phyloP scores from a whole-genome alignment of 2,888 invertebrate genomes.

The Spilarctia lutea region DNA sequence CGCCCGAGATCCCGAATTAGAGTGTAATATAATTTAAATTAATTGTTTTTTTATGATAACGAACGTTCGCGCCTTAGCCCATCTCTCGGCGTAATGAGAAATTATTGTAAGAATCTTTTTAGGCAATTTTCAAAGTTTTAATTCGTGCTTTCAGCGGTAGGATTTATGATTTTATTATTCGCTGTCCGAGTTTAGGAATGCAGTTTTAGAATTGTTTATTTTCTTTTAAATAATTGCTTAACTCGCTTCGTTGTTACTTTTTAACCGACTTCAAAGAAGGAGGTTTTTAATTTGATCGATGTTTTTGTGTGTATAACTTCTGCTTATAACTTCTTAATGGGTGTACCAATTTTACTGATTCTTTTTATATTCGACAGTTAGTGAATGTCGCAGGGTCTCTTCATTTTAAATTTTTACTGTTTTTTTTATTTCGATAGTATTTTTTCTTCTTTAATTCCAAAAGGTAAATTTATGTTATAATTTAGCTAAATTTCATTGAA shows the following conservation, averaged over 20 bases:
- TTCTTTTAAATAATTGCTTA: constrained; percentile 14
- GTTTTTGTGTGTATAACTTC: too few species aligned
- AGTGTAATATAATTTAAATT: constrained; percentile 59
- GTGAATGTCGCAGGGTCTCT: too few species aligned
- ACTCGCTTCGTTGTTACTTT: constrained; percentile 11
- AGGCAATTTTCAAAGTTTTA: constrained; percentile 58
- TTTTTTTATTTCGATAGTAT: too few species aligned
- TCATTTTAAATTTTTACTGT: too few species aligned
- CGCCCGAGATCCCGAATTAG: constrained; percentile 51
- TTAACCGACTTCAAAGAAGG: not conserved
- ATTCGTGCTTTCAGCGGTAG: constrained; percentile 50
- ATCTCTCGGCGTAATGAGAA: constrained; percentile 56
- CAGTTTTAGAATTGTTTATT: constrained; percentile 22
- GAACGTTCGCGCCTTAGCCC: constrained; percentile 43
- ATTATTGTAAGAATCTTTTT: constrained; percentile 58
- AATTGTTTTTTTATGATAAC: constrained; percentile 62
- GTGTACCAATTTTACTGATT: too few species aligned
- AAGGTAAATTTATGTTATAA: too few species aligned
- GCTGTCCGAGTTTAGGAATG: constrained; percentile 16
- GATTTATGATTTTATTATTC: constrained; percentile 54
- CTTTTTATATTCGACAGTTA: too few species aligned
- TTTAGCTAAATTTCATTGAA: too few species aligned
- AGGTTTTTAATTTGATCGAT: too few species aligned
- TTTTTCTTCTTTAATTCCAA: too few species aligned
- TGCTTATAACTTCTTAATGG: too few species aligned